Conservation (phyloP, 2,113 vertebrate genomes). For the Aptenodytes forsteri region DNA sequence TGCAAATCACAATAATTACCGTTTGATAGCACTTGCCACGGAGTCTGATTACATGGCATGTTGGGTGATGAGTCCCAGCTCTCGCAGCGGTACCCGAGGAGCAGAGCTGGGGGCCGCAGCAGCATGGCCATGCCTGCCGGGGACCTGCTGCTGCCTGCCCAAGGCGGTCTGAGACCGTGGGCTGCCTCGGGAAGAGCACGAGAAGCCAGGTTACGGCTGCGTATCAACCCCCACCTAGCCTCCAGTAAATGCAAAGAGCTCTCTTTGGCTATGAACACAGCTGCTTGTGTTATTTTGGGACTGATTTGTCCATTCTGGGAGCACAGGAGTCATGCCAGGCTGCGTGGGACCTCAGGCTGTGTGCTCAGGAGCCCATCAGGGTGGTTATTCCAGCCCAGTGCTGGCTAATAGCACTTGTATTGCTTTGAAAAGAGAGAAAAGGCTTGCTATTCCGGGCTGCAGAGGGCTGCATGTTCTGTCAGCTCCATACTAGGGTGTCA, state of each 20-base stretch:
- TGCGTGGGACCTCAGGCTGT: not conserved
- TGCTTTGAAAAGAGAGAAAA: not conserved
- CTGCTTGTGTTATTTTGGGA: not conserved
- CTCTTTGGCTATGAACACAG: no score
- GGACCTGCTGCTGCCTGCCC: not conserved
- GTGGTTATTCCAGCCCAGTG: not conserved
- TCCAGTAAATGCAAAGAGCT: not conserved
- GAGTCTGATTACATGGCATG: not conserved
- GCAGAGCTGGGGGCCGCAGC: not conserved
- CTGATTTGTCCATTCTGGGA: not conserved
- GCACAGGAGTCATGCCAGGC: not conserved
- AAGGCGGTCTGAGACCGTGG: not conserved
- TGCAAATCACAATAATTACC: not conserved
- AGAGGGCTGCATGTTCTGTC: not conserved
- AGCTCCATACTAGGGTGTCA: not conserved
- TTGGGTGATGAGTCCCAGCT: not conserved
- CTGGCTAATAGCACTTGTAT: no score
- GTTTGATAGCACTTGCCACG: not conserved
- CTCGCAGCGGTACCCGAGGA: accelerated
- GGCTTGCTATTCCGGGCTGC: not conserved
- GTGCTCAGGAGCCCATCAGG: not conserved
- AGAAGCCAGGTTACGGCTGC: not conserved
- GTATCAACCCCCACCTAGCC: no score
- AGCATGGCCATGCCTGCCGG: no score
- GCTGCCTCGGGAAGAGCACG: not conserved